phyloP scores from a whole-genome alignment of 2,888 invertebrate genomes.

The Nebria brevicollis region DNA sequence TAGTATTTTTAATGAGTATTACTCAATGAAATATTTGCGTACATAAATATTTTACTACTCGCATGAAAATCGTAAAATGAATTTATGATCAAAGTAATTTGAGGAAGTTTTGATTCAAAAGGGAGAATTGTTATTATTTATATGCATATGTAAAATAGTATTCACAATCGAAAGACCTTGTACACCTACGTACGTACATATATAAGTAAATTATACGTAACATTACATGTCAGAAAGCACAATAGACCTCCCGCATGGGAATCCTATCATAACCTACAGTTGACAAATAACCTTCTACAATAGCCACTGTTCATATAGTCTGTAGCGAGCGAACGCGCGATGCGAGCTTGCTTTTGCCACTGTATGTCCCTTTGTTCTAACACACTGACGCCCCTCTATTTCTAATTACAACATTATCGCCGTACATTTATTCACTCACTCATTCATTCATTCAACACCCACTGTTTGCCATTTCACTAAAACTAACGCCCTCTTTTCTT shows the following conservation, averaged over 20 bases:
- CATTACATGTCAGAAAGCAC: constrained; percentile 46
- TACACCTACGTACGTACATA: not conserved
- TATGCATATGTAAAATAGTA: no score
- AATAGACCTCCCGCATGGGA: constrained; percentile 44
- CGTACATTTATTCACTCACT: not conserved
- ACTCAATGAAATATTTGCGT: no score
- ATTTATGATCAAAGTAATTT: no score
- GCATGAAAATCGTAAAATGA: no score
- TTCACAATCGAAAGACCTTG: no score
- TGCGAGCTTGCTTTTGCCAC: not conserved
- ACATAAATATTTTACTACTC: no score
- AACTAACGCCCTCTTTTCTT: not conserved
- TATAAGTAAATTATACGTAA: constrained; percentile 39
- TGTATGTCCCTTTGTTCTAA: not conserved
- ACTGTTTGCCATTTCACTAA: not conserved
- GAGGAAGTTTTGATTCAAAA: no score
- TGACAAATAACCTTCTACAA: constrained; percentile 47
- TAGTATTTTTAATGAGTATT: no score
- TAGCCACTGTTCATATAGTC: constrained; percentile 29
- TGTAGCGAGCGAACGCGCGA: not conserved
- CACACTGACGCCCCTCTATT: constrained; percentile 2
- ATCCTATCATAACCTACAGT: constrained; percentile 47
- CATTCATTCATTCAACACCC: not conserved
- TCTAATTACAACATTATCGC: constrained; percentile 46
- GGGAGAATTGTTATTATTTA: no score